Base-by-base conservation (phyloP, 2,888 invertebrate genomes). In the Phalera bucephala region DNA sequence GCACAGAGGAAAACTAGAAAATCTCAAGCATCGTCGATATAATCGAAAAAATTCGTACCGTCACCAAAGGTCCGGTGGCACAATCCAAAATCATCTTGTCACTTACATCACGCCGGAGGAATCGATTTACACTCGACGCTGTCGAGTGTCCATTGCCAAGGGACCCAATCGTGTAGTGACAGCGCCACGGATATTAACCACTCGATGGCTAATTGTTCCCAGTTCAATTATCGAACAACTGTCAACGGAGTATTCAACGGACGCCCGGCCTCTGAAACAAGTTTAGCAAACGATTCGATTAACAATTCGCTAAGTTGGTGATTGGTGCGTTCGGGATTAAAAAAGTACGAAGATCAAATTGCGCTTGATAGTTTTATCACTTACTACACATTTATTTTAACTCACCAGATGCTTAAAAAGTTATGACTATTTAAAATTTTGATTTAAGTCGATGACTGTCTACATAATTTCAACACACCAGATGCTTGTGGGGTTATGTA, bases 221-320 rank as follows among this genome's bases (percentile, higher is more conserved):
- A 72, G 83, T 84, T 82, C 87, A 83, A 86, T 86, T 88, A 88
- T 83, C 81, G 79, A 77, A 76, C 84, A 83, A 78, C 81, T 82
- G 85, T 85, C 86, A 84, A 66, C 75, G 58, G 67, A 53, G 64
- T 69, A 70, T 69, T 71, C 67, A 63, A 55, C 61, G 51, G 53
- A 57, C 55, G 63, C 49, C 48, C 54, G 47, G n/a, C n/a, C 50
- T 49, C 64, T 64, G 72, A 71, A 76, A 78, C 74, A 72, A 76
- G 69, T 73, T 72, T 69, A 59, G 54, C 53, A 36, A 53, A 52
- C 54, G 52, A 62, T 65, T 62, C 59, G 57, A 69, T 70, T 64
- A 61, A 67, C 57, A 52, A 58, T 60, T 58, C 52, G 53, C 50
- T 60, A 51, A 59, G 40, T 52, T 43, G 55, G 48, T 35, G 39